These are phyloP conservation scores for Philopedon plagiatum DNA, from an alignment of 2,888 invertebrate genomes.

Conservation along the genomic window DNA sequence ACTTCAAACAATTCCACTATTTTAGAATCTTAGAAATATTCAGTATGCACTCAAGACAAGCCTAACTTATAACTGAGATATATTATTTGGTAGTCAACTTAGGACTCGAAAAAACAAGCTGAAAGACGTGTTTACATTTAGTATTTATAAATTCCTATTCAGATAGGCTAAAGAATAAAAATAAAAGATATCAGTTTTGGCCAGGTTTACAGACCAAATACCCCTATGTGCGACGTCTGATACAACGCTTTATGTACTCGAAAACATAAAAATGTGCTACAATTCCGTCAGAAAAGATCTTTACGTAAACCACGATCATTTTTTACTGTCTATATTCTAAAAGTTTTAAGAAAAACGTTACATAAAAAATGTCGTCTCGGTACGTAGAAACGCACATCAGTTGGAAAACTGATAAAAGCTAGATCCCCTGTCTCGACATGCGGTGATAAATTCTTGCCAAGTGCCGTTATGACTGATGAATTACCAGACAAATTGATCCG, in stretches of 20 bases:
- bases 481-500: slow-evolving; percentile 46
- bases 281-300: not conserved
- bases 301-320: not conserved
- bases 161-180: no score
- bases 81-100: no score
- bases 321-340: not conserved
- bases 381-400: slow-evolving; percentile 26
- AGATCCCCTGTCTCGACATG: slow-evolving; percentile 32
- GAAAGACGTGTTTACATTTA: no score
- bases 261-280: not conserved
- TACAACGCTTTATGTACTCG: not conserved
- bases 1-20: no score
- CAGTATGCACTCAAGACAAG: no score
- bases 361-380: slow-evolving; percentile 8
- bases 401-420: slow-evolving; percentile 43
- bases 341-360: not conserved
- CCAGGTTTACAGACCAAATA: no score
- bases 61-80: no score
- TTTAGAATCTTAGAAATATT: no score
- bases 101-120: no score
- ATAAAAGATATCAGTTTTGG: no score
- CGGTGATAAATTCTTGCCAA: slow-evolving; percentile 44
- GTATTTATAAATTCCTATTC: no score
- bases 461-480: slow-evolving; percentile 49
- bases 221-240: no score